Evolutionary conservation across 2,888 invertebrate species (phyloP).

Genomic region (Malthinus flaveolus): DNA sequence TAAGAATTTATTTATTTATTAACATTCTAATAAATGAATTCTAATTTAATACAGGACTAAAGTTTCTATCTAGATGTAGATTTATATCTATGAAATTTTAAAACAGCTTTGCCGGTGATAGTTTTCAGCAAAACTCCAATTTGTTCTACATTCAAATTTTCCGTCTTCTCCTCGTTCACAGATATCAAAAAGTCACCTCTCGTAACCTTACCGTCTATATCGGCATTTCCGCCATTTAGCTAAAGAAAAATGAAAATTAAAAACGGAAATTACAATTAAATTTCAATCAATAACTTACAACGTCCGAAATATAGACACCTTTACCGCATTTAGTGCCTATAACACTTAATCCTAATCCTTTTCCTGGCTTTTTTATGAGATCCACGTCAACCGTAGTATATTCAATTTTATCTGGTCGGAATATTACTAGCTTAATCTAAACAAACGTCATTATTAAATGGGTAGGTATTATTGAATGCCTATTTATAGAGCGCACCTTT

Average conservation of each 20-base stretch:
- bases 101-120: constrained; percentile 75
- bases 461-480: background rate
- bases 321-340: constrained; percentile 75
- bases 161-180: constrained; percentile 86
- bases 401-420: constrained; percentile 72
- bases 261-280: background rate
- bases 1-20: constrained; percentile 7
- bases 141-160: constrained; percentile 75
- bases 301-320: constrained; percentile 90
- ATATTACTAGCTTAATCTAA: constrained; percentile 83
- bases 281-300: constrained; percentile 65
- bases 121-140: constrained; percentile 90
- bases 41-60: constrained; percentile 2
- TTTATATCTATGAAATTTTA: constrained; percentile 88
- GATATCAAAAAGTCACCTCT: constrained; percentile 89
- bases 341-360: constrained; percentile 85
- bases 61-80: constrained; percentile 50
- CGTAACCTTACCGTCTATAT: constrained; percentile 84
- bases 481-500: constrained; percentile 54
- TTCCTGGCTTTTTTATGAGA: constrained; percentile 83
- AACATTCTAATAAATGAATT: background rate
- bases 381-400: constrained; percentile 78
- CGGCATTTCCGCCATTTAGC: constrained; percentile 87
- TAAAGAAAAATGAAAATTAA: constrained; percentile 50
- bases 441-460: constrained; percentile 34